Evolutionary conservation across 2,888 invertebrate genomes (phyloP).

Genomic region (Hirtodrosophila duncani): DNA sequence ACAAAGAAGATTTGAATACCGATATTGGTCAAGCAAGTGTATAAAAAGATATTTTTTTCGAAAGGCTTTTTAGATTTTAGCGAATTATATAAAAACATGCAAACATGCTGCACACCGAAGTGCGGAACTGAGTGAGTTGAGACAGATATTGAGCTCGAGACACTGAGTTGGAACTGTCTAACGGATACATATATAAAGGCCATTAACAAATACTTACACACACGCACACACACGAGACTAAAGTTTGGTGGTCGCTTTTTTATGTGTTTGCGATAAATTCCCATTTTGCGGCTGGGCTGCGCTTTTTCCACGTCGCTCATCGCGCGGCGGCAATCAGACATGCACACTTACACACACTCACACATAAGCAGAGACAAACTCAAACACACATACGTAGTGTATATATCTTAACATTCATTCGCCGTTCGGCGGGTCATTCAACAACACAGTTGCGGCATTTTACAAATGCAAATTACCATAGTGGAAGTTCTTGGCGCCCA

Average conservation of each 20-base stretch:
- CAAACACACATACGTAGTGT: constrained; percentile 1
- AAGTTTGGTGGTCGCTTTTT: constrained; percentile 14
- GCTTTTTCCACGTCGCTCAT: constrained; percentile 48
- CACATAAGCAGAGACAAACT: constrained; percentile 4
- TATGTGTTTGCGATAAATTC: constrained; percentile 64
- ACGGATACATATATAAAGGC: constrained; percentile 58
- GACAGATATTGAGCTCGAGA: constrained; percentile 17
- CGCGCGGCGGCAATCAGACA: constrained; percentile 38
- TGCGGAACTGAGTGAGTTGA: constrained; percentile 43
- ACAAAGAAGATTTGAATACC: too few relatives aligned
- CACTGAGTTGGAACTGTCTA: too few relatives aligned
- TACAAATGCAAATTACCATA: constrained; percentile 58
- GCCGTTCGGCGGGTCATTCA: too few relatives aligned
- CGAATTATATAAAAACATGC: constrained; percentile 73
- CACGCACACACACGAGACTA: not conserved
- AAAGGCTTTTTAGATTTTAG: constrained; percentile 65
- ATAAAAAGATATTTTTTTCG: constrained; percentile 43
- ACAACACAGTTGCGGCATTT: constrained; percentile 31
- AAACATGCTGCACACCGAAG: constrained; percentile 57
- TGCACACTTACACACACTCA: constrained; percentile 1
- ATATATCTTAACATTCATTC: too few relatives aligned
- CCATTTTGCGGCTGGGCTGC: constrained; percentile 61
- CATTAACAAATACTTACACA: constrained; percentile 49
- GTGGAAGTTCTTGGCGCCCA: constrained; percentile 28
- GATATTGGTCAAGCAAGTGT: too few relatives aligned